These are phyloP conservation scores for Hyposoter didymator DNA, from an alignment of 2,888 invertebrate species.

Conservation along the genomic window DNA sequence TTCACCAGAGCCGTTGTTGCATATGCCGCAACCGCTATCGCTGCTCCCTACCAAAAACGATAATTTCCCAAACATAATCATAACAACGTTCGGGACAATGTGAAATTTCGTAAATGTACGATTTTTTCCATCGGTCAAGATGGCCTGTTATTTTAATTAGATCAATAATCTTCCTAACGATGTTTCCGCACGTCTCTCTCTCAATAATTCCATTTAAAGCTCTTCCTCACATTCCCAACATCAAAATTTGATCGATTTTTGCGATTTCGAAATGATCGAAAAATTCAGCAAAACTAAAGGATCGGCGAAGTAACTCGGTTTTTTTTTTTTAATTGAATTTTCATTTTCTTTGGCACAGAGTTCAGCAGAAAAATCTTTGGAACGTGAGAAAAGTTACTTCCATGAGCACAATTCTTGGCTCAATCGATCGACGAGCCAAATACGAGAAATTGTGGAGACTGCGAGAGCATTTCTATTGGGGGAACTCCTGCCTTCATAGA, in stretches of 20 bases:
- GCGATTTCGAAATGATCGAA: background rate
- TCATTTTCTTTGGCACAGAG: too few species aligned
- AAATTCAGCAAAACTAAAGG: background rate
- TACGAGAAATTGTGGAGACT: too few species aligned
- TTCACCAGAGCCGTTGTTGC: slow-evolving; percentile 77
- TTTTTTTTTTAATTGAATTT: too few species aligned
- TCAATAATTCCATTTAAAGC: background rate
- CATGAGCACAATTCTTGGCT: too few species aligned
- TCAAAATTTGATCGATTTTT: background rate
- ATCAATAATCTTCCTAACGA: background rate
- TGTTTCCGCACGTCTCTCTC: background rate
- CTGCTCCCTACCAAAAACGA: slow-evolving; percentile 76
- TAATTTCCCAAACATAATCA: background rate
- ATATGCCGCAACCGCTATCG: slow-evolving; percentile 80
- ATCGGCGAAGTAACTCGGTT: too few species aligned
- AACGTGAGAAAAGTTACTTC: too few species aligned
- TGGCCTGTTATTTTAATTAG: background rate
- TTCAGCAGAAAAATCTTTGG: too few species aligned
- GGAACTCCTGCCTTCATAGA: too few species aligned
- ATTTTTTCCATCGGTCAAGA: background rate
- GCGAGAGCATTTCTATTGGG: too few species aligned
- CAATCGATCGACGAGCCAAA: too few species aligned
- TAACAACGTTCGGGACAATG: background rate
- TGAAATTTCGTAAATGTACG: background rate
- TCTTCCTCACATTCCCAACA: background rate